Evolutionary conservation across 2,888 invertebrate genomes (phyloP).

Genomic region (Drosophila cracens): DNA sequence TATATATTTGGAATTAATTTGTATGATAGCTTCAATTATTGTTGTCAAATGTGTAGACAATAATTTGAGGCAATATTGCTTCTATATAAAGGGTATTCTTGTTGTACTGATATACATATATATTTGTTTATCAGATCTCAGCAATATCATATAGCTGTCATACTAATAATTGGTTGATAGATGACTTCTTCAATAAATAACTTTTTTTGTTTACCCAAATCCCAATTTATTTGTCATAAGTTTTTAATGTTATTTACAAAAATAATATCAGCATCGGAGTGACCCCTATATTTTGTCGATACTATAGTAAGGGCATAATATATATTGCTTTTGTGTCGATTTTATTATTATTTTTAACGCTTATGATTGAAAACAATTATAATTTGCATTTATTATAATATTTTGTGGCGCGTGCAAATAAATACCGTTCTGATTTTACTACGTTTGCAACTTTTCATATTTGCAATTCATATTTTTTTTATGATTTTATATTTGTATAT

Average conservation of each 20-base stretch:
- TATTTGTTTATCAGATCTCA: not conserved
- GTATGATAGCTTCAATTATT: constrained; percentile 23
- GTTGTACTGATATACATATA: not conserved
- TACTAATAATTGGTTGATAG: not conserved
- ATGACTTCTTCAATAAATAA: not conserved
- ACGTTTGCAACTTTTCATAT: constrained; percentile 12
- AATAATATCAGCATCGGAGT: not conserved
- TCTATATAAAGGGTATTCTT: not conserved
- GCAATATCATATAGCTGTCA: not conserved
- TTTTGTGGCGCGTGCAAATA: constrained; percentile 30
- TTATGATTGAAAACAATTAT: constrained; percentile 33
- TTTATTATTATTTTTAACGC: constrained; percentile 33
- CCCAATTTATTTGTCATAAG: not conserved
- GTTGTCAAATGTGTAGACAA: constrained; percentile 25
- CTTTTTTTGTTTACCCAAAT: not conserved
- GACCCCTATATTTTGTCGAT: not conserved
- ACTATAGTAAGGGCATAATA: not conserved
- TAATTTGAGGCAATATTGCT: not conserved
- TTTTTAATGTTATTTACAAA: not conserved
- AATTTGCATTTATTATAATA: constrained; percentile 37
- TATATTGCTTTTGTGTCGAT: constrained; percentile 7
- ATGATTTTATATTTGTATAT: constrained; percentile 2
- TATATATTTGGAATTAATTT: constrained; percentile 37
- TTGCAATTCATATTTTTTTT: constrained; percentile 9
- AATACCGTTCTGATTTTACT: constrained; percentile 18